Base-by-base conservation (phyloP, 2,113 vertebrate species). In the Corythaeola cristata region DNA sequence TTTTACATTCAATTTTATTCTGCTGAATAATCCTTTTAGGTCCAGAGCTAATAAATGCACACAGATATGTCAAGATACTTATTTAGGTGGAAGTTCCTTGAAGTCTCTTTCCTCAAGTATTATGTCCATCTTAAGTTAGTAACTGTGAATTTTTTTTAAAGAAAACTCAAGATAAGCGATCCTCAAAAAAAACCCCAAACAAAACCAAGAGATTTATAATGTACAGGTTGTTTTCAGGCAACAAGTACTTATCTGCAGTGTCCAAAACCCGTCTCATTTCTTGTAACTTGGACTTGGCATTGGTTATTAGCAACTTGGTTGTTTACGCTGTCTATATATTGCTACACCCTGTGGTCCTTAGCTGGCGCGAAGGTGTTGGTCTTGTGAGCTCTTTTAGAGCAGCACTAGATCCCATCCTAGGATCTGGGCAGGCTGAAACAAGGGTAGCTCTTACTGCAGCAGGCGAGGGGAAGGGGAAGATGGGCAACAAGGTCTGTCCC, bases 401-500 rank as follows among this genome's bases (percentile, higher is more conserved):
- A 28, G 4, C 0, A 0, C 24, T 28, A 6, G 15, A 26, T n/a
- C 24, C 27, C 28, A 15, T 21, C n/a, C 4, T 8, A 28, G 2
- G 2, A 30, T 30, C 47, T 35, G 1, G 0, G 0, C 5, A 8
- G 49, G 32, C 44, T 68, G 62, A 52, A 72, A 37, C 1, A 7
- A 62, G 49, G 28, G 30, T 11, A 58, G 27, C 22, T 23, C 15
- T 78, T 45, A 15, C 10, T 22, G 64, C 39, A 78, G 24, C 14
- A 22, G n/a, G 55, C n/a, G 55, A 44, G 53, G 64, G n/a, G 55
- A 60, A 37, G 12, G 33, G 24, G 45, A 13, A 33, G 22, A 6
- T 17, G 6, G 58, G 30, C 53, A 44, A 5, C 3, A 32, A 56
- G 52, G 11, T 20, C 75, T 62, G 45, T 23, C 39, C 52, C 3